These are phyloP conservation scores for Tuta absoluta DNA, from an alignment of 2,888 invertebrate genomes.

Conservation along the genomic window DNA sequence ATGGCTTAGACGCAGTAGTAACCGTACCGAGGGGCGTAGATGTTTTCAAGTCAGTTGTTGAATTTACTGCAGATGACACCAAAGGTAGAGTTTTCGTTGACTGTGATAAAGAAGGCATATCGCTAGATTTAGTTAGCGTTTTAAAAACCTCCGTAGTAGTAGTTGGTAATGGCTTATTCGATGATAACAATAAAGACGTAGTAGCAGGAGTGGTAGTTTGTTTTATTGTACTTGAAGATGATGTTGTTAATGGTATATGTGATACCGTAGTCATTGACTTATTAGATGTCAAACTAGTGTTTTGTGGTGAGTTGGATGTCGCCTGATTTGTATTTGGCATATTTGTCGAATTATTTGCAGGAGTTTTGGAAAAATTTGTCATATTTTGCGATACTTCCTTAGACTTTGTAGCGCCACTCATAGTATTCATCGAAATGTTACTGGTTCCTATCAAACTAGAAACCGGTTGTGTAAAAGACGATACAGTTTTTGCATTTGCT, in stretches of 20 bases:
- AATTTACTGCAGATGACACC: conserved; percentile 20
- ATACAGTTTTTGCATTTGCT: neutral
- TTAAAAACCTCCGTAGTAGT: neutral
- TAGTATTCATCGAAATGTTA: neutral
- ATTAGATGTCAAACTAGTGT: neutral
- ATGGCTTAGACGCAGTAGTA: conserved; percentile 24
- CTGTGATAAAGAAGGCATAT: neutral
- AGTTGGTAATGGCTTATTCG: neutral
- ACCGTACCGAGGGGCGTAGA: neutral
- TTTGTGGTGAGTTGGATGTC: neutral
- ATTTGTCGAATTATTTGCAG: neutral
- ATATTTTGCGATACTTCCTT: neutral
- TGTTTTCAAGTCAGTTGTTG: neutral
- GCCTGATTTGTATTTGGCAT: neutral
- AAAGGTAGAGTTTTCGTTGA: conserved; percentile 19
- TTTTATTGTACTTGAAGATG: neutral
- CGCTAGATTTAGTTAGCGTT: neutral
- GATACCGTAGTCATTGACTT: neutral
- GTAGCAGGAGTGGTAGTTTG: neutral
- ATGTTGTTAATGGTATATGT: conserved; percentile 5
- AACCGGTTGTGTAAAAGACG: neutral
- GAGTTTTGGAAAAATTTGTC: neutral
- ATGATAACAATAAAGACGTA: neutral
- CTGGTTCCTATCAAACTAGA: neutral
- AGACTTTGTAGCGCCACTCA: neutral